Base-by-base conservation (phyloP, 2,888 invertebrate species). In the Pecten maximus region DNA sequence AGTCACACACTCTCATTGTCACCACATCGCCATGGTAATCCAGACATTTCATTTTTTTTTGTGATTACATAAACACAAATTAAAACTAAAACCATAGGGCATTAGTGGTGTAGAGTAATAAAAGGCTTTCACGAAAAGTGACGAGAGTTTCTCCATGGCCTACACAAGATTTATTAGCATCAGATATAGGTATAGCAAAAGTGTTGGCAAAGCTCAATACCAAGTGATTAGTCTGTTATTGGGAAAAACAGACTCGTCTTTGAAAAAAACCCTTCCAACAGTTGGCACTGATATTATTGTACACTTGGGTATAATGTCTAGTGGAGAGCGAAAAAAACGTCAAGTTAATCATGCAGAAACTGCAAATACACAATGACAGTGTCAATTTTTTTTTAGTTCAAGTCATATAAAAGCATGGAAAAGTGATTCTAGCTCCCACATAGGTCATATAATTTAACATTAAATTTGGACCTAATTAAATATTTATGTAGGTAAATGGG, bases 381-480 rank as follows among this genome's bases (percentile, higher is more conserved):
- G 74, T 74, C 35, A 74, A 74, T 35, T 35, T 12, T 28, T 19
- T 23, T 54, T 74, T 28, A 74, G 74, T 35, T 28, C 35, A 74
- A 35, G 74, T 74, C 74, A 23, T 74, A 74, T 35, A 74, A 74
- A 74, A 74, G 23, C 74, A 6, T 35, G 28, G 35, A 74, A 74
- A 35, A 74, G 74, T 74, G 74, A 74, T 74, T 74, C 74, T 74
- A 0, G 0, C 74, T 74, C 35, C 74, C 74, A 35, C 74, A 74
- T 35, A 74, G 74, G 74, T 74, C 74, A 74, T 74, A 74, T 74
- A 74, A 74, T 35, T 74, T 74, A 74, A 74, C 74, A 74, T 74
- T 10, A 74, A 74, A 74, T 74, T 74, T 74, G 74, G 74, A 74
- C 74, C 35, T 74, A 74, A 74, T 74, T 74, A 74, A 74, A 74